Evolutionary conservation across 2,113 vertebrate species (phyloP), one percentile per base, ranked within the genome.

Genomic region (Caloenas nicobarica): DNA sequence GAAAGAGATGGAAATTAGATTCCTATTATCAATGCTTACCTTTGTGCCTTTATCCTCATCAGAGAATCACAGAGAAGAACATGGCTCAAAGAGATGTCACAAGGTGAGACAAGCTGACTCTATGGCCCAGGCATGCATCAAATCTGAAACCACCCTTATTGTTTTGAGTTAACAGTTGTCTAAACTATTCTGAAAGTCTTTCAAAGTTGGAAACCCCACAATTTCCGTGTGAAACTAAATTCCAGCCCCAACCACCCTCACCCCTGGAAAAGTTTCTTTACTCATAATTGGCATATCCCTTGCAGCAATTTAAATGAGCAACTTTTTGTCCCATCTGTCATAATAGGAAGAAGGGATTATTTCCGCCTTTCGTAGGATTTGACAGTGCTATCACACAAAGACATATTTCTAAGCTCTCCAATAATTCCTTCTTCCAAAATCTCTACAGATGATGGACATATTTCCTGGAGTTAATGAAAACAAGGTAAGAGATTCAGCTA

Each of bases 401-500:
- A 54, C 28, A 28, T 51, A 61, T 66, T 95, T 91, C 40, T 86
- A 77, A 89, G 36, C 16, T 70, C 60, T 92, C 72, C 56, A 70
- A 54, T 62, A 89, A 65, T 68, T 78, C 70, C 33, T 79, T 80
- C 53, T 74, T 86, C n/a, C 44, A 79, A 91, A 89, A 62, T 84
- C 28, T 92, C 42, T 84, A 40, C 46, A 81, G 44, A 66, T 86
- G 50, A 26, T 42, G 24, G 40, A 76, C 36, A 17, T 65, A 82
- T 61, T 80, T 96, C 64, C 58, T 91, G 50, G 82, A 90, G 13
- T 57, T 77, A 62, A 69, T n/a, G 42, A 88, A 96, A 91, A 68
- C 11, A 51, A 62, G 42, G 65, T 81, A 51, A 92, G 92, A 94
- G 42, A 81, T 81, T 92, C 77, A 68, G 11, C 56, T 94, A 81